phyloP scores from a whole-genome alignment of 2,888 invertebrate species.

The Ophion ventricosus region DNA sequence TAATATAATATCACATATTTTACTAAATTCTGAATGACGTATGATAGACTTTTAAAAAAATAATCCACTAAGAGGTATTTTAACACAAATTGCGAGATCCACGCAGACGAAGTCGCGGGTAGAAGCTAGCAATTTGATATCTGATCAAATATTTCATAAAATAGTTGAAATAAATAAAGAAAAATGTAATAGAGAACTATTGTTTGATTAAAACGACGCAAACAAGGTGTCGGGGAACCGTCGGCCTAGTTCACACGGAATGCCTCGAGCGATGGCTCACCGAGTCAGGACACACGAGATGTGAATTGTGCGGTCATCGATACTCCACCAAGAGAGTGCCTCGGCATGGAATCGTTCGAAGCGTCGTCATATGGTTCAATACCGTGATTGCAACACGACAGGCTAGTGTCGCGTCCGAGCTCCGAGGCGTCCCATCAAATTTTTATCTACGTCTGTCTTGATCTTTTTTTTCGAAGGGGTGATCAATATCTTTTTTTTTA shows the following conservation, averaged over 20 bases:
- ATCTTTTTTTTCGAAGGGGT: not conserved
- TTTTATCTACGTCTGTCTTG: not conserved
- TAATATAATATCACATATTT: no score
- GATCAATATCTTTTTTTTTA: slow-evolving; percentile 49
- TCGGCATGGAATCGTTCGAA: slow-evolving; percentile 76
- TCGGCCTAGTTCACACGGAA: slow-evolving; percentile 84
- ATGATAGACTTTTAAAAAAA: no score
- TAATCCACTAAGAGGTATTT: no score
- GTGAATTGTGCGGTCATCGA: slow-evolving; percentile 85
- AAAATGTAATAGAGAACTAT: slow-evolving; percentile 61
- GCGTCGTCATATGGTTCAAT: slow-evolving; percentile 78
- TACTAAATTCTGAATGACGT: no score
- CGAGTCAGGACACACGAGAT: slow-evolving; percentile 84
- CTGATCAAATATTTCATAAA: no score
- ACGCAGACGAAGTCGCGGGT: no score
- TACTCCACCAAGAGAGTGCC: slow-evolving; percentile 82
- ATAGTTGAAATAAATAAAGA: not conserved
- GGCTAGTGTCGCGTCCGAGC: slow-evolving; percentile 66
- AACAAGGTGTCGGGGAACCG: slow-evolving; percentile 84
- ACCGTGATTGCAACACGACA: slow-evolving; percentile 80
- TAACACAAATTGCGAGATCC: no score
- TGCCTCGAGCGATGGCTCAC: slow-evolving; percentile 86
- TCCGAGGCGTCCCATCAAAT: not conserved
- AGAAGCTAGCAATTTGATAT: no score
- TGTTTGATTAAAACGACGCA: slow-evolving; percentile 18